Evolutionary conservation across 2,113 vertebrate genomes (phyloP).

Genomic region (Sula dactylatra): DNA sequence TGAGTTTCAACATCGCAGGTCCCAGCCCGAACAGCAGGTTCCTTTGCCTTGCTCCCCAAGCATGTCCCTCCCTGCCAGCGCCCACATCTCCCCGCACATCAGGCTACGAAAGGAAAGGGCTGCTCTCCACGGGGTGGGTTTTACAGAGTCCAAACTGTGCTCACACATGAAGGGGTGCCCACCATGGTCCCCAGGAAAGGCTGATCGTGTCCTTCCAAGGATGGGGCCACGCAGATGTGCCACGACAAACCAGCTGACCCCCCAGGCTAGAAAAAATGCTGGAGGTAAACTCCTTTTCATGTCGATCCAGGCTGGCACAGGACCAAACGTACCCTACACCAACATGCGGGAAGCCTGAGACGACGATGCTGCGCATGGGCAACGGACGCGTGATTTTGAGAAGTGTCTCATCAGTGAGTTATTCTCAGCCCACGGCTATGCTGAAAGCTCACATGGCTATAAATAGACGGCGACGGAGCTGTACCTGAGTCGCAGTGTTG

Average conservation of each 20-base stretch:
- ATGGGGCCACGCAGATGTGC: fast-evolving
- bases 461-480: background rate
- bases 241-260: background rate
- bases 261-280: background rate
- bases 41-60: background rate
- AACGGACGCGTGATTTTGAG: background rate
- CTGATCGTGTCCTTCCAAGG: background rate
- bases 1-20: background rate
- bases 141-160: background rate
- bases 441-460: background rate
- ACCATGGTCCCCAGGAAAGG: background rate
- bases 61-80: background rate
- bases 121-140: background rate
- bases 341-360: background rate
- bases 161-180: fast-evolving
- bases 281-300: background rate
- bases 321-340: background rate
- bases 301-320: background rate
- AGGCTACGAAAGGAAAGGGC: background rate
- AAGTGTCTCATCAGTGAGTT: background rate
- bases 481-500: background rate
- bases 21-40: background rate
- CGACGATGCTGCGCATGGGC: background rate
- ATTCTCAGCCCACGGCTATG: background rate
- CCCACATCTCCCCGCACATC: background rate